phyloP scores from a whole-genome alignment of 2,797 vertebrate genomes.

The Halcyon badia region DNA sequence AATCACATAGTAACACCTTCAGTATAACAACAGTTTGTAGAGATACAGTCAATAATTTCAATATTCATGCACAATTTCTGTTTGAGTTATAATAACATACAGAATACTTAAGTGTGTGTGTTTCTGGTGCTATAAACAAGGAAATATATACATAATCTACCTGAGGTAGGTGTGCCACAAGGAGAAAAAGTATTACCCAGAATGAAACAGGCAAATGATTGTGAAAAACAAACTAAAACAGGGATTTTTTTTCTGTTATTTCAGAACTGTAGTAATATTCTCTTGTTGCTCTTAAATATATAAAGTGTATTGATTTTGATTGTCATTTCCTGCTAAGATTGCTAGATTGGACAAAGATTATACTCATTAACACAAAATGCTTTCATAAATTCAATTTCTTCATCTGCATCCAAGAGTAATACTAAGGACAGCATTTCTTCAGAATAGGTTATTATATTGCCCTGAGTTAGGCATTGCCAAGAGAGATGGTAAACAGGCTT shows the following conservation, averaged over 20 bases:
- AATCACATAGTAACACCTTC: background rate
- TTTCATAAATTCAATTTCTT: background rate
- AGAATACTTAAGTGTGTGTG: background rate
- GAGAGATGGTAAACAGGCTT: background rate
- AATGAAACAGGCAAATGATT: background rate
- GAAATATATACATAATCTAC: background rate
- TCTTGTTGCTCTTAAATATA: conserved; percentile 8
- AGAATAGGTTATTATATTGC: background rate
- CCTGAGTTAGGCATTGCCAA: background rate
- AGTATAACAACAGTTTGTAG: background rate
- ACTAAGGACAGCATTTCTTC: background rate
- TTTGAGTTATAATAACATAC: background rate
- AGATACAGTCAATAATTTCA: background rate
- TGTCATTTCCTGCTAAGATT: background rate
- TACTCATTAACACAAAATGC: background rate
- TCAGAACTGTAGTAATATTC: background rate
- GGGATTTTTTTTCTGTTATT: background rate
- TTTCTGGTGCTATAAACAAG: background rate
- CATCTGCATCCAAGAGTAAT: conserved; percentile 2
- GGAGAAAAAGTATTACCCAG: background rate
- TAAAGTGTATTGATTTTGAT: background rate
- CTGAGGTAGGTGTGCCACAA: background rate
- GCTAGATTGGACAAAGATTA: background rate
- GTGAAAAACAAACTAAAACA: background rate
- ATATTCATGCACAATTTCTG: background rate